Evolutionary conservation across 2,888 invertebrate genomes (phyloP).

Genomic region (Unio delphinus): DNA sequence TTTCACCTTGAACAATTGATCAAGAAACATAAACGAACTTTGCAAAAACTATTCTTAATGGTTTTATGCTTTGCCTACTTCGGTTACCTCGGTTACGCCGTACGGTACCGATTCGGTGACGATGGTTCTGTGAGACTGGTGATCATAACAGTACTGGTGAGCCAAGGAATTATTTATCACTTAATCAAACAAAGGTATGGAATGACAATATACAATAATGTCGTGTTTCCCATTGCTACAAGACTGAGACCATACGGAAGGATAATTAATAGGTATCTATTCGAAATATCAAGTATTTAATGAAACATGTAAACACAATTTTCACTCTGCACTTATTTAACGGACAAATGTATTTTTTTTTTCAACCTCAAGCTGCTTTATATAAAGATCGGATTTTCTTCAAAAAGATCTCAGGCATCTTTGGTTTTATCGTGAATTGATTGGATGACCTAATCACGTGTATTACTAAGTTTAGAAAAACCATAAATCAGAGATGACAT

Average conservation of each 20-base stretch:
- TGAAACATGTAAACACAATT: too few species aligned
- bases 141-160: conserved; percentile 30
- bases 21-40: conserved; percentile 1
- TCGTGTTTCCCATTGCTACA: conserved; percentile 9
- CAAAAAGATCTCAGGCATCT: too few species aligned
- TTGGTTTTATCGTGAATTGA: too few species aligned
- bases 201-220: conserved; percentile 10
- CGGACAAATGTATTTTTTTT: not conserved
- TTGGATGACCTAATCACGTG: too few species aligned
- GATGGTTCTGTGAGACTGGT: conserved; percentile 41
- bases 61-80: conserved; percentile 16
- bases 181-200: conserved; percentile 27
- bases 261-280: conserved; percentile 22
- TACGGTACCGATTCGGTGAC: conserved; percentile 34
- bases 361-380: too few species aligned
- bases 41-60: not conserved
- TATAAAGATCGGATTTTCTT: too few species aligned
- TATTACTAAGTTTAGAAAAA: too few species aligned
- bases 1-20: conserved; percentile 1
- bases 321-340: not conserved
- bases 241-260: conserved; percentile 12
- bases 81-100: conserved; percentile 19
- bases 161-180: conserved; percentile 25
- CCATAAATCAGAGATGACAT: too few species aligned
- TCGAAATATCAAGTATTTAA: not conserved